Evolutionary conservation across 64 coral and sea anemone species (phyloP).

Genomic region (Cladopsammia gracilis): DNA sequence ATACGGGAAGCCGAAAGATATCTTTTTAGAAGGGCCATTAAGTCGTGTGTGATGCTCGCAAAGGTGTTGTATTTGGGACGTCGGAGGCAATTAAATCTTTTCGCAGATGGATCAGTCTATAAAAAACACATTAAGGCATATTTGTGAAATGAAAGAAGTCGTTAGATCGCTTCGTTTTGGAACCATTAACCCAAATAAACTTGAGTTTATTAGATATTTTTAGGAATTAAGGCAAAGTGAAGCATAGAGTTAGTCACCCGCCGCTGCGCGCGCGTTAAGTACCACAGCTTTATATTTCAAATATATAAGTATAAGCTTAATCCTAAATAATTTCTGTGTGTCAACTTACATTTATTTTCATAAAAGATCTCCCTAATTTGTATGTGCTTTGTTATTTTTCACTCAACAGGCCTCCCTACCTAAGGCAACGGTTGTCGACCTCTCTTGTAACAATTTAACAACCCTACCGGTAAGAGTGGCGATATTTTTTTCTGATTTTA

Average conservation of each 20-base stretch:
- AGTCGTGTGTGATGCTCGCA: too few species aligned
- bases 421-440: conserved; percentile 80
- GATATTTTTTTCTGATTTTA: background rate
- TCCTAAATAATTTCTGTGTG: too few species aligned
- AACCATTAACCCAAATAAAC: background rate
- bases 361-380: background rate
- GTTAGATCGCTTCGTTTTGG: background rate
- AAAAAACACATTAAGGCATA: conserved; percentile 39
- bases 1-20: background rate
- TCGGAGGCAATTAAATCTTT: background rate
- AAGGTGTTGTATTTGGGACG: background rate
- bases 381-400: background rate
- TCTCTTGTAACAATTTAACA: conserved; percentile 85
- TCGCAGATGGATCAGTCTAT: background rate
- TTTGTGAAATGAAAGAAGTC: background rate
- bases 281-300: too few species aligned
- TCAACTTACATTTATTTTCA: too few species aligned
- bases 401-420: conserved; percentile 60
- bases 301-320: too few species aligned
- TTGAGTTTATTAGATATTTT: background rate
- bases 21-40: background rate
- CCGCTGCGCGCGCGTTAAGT: too few species aligned
- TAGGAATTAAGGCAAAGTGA: background rate
- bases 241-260: too few species aligned
- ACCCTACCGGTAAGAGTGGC: conserved; percentile 71